Base-by-base conservation (phyloP, 53 echinoderm and acorn worm species). In the Henricia sp. region DNA sequence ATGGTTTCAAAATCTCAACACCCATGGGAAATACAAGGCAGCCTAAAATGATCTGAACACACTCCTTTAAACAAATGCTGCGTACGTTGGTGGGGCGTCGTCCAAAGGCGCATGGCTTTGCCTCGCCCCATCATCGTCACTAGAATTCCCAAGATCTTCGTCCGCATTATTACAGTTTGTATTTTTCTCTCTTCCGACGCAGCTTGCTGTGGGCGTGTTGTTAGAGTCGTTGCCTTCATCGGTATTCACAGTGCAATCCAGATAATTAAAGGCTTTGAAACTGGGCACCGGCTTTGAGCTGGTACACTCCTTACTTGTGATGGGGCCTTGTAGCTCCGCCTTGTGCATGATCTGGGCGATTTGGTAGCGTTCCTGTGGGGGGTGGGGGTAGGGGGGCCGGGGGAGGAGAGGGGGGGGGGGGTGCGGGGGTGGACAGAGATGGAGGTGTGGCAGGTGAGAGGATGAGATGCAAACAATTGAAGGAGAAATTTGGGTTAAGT, bases 321-420 rank as follows among this genome's bases (percentile, higher is more conserved):
- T 62, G 3, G 95, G 87, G 11, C 87, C 84, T 84, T 83, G 69
- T 46, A 51, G 66, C 39, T 89, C 85, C 3, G 95, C 95, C 4
- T 90, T 92, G 14, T 92, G 93, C 84, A 95, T 48, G 78, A 93
- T 91, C 89, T 88, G 88, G 27, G 93, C 78, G 20, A 95, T 93
- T 71, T 95, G 95, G 91, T 89, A 95, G 66, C 83, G 88, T 82
- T 95, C 86, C 95, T 95, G 73, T n/a, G 56, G 65, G 21, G 17
- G 17, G 28, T 42, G 0, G 14, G 73, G 10, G 46, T 21, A 9
- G 48, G 25, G 21, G 35, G 42, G 23, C 1, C 2, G n/a, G 0
- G 10, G n/a, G 4, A 53, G 73, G 20, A 33, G 17, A 36, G 77
- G 52, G 44, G 20, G 19, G 20, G 58, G 35, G 36, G 29, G 56